These are phyloP conservation scores for Tangara arthus DNA, from an alignment of 2,797 vertebrate species.

Conservation along the genomic window DNA sequence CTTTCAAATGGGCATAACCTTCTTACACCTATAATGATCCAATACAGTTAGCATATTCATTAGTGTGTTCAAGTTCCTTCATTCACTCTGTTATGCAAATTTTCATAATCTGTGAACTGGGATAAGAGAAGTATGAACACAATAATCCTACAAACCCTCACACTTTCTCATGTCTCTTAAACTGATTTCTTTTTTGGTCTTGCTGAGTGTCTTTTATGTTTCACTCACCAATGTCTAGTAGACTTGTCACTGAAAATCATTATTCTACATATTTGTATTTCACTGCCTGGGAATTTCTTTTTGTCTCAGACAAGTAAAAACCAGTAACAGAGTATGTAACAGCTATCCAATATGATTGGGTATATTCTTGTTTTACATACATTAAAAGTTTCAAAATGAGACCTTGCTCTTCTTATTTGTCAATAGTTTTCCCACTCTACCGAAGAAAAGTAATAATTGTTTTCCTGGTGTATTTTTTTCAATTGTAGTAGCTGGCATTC, in stretches of 20 bases:
- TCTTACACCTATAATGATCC: not conserved
- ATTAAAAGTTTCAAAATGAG: not conserved
- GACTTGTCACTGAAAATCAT: not conserved
- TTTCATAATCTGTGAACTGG: not conserved
- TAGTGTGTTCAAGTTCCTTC: not conserved
- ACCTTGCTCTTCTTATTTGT: not conserved
- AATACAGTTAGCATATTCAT: slow-evolving; percentile 18
- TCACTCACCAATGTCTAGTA: not conserved
- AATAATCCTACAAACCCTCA: not conserved
- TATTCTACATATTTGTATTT: not conserved
- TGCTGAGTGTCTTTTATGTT: not conserved
- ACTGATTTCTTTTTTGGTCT: not conserved
- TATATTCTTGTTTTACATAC: not conserved
- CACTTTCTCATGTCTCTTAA: not conserved
- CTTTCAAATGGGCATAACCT: not conserved
- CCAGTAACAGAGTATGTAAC: not conserved
- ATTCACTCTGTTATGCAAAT: not conserved
- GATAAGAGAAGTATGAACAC: not conserved
- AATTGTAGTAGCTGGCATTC: not conserved
- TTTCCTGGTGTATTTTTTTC: not conserved
- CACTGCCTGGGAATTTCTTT: not conserved
- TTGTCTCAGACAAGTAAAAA: not conserved
- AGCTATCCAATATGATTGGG: not conserved
- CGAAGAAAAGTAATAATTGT: not conserved
- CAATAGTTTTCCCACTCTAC: not conserved